phyloP scores from a whole-genome alignment of 1,140 invertebrate species.

The Palaemon carinicauda region DNA sequence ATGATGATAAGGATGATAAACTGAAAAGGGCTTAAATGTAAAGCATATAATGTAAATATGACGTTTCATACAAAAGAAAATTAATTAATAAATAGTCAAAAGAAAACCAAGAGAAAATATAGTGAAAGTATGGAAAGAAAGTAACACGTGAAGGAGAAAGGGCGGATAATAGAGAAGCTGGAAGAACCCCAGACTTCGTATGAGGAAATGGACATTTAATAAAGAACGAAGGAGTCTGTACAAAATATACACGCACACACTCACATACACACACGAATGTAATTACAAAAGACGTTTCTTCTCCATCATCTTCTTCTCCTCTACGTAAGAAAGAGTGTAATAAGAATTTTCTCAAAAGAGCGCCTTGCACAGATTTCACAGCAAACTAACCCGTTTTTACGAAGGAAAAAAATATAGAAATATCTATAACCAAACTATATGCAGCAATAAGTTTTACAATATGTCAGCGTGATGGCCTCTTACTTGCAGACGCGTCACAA shows the following conservation, averaged over 20 bases:
- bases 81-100: too few species aligned
- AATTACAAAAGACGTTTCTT: not conserved
- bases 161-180: too few species aligned
- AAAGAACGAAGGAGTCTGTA: not conserved
- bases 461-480: slow-evolving; percentile 57
- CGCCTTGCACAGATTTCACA: slow-evolving; percentile 2
- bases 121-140: too few species aligned
- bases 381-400: slow-evolving; percentile 1
- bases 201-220: too few species aligned
- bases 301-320: not conserved
- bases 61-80: too few species aligned
- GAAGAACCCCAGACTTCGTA: too few species aligned
- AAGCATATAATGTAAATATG: too few species aligned
- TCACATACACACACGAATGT: not conserved
- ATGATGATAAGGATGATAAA: too few species aligned
- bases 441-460: slow-evolving; percentile 58
- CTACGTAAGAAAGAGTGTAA: not conserved
- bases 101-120: too few species aligned
- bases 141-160: too few species aligned
- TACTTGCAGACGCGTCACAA: slow-evolving; percentile 57
- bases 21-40: too few species aligned
- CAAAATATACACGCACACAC: not conserved
- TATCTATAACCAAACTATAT: slow-evolving; percentile 56
- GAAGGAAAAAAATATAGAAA: slow-evolving; percentile 29
- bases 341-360: not conserved